Evolutionary conservation across 1,140 invertebrate species (phyloP), one percentile per base, ranked within the genome.

Genomic region (Orchesella cincta): DNA sequence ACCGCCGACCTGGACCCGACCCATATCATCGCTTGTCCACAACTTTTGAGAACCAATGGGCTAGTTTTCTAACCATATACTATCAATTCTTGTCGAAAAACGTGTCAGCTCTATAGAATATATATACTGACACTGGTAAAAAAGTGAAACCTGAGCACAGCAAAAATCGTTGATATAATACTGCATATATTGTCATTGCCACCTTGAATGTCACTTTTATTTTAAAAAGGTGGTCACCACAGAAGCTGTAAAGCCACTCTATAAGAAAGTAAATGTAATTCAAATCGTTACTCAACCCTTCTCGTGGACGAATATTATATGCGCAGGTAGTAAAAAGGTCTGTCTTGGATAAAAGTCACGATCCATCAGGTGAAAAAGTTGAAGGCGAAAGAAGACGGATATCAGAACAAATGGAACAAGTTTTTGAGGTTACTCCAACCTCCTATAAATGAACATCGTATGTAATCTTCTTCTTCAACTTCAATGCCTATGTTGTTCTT

Each of bases 331-430:
- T 67, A 67, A 67, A 67, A 67, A 67, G 20, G 29, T 67, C 62
- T 67, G 29, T 67, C n/a, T 31, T 67, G n/a, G 31, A 67, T 18
- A 57, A 67, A 29, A 67, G 62, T 67, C 62, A 67, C 62, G 62
- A 67, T 67, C 31, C 62, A 67, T 67, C 62, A 67, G 8, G 3
- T 31, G 29, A 29, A 67, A 67, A 5, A 67, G 29, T 12, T 14
- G 12, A 67, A 67, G 62, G 28, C 26, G 62, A 5, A 67, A 33
- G 26, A 67, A 67, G 62, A 67, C 62, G 31, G 62, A 67, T 67
- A 67, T 67, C 62, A 67, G 62, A 67, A 33, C 62, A 67, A 67
- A 67, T 67, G 62, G 62, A 67, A 67, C 62, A 67, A 67, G 62
- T 67, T 67, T 67, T 67, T 67, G 26, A 33, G 62, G 62, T 29